phyloP scores from a whole-genome alignment of 2,797 vertebrate species.

The Clarias pachynema region DNA sequence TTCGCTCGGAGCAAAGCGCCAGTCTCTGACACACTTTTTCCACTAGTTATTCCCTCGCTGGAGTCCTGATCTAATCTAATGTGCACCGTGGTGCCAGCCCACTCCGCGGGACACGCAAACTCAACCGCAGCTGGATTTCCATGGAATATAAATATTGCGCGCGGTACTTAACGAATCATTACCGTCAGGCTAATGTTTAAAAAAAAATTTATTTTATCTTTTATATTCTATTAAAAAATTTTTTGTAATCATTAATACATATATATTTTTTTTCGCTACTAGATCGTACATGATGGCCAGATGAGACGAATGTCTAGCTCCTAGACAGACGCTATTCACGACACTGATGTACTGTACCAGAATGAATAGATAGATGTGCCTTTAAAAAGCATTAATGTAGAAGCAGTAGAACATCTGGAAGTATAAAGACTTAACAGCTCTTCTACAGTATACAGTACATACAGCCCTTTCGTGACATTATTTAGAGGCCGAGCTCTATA shows the following conservation, averaged over 20 bases:
- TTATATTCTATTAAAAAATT: background rate
- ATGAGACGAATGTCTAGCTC: background rate
- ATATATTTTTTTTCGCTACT: background rate
- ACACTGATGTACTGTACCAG: too few species aligned
- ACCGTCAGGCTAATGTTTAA: background rate
- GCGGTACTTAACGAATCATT: background rate
- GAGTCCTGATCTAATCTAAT: constrained; percentile 45
- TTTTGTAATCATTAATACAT: background rate
- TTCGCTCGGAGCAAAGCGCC: background rate
- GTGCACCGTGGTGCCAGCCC: constrained; percentile 37
- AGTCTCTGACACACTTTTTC: constrained; percentile 36
- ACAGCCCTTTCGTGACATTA: background rate
- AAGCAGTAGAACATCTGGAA: background rate
- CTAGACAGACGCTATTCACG: background rate
- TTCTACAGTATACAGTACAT: background rate
- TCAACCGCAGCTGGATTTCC: constrained; percentile 30
- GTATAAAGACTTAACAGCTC: background rate
- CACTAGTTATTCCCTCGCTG: constrained; percentile 20
- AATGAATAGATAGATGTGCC: background rate
- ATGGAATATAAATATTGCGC: constrained; percentile 13
- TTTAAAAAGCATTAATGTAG: background rate
- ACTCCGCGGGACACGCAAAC: constrained; percentile 36
- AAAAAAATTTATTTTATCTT: background rate
- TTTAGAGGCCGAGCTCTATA: background rate
- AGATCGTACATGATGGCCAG: background rate